phyloP scores from a whole-genome alignment of 2,797 vertebrate species.

The Tinamus major region DNA sequence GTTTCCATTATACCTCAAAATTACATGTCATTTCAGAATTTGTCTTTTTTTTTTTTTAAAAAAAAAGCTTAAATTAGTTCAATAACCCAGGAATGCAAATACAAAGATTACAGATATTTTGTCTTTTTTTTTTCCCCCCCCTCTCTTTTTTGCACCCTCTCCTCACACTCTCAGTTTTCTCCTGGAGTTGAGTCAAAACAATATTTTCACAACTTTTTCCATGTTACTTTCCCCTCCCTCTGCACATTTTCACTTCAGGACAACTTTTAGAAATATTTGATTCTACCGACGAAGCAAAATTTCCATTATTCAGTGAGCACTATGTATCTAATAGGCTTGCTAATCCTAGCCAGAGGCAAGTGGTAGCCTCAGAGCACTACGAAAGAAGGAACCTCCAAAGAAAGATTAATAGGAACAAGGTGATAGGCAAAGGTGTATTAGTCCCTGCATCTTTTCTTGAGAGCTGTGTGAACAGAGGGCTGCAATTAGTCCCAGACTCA shows the following conservation, averaged over 20 bases:
- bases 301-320: constrained; percentile 50
- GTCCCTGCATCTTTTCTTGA: constrained; percentile 8
- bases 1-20: constrained; percentile 48
- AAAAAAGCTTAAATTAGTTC: background rate
- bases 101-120: constrained; percentile 19
- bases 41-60: background rate
- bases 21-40: constrained; percentile 38
- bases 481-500: constrained; percentile 61
- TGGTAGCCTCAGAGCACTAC: constrained; percentile 47
- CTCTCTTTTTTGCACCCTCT: background rate
- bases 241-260: constrained; percentile 56
- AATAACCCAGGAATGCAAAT: constrained; percentile 42
- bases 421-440: constrained; percentile 47
- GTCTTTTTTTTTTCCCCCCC: background rate
- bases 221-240: constrained; percentile 34
- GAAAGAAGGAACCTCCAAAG: constrained; percentile 39
- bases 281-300: constrained; percentile 39
- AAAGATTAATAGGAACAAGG: constrained; percentile 32
- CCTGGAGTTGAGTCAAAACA: constrained; percentile 29
- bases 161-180: background rate
- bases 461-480: background rate
- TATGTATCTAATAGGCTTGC: constrained; percentile 35
- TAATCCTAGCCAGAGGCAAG: constrained; percentile 41
- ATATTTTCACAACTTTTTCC: constrained; percentile 58
- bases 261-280: constrained; percentile 46